Conservation (phyloP, 2,113 vertebrate genomes). For the Rhabdomys dilectus region DNA sequence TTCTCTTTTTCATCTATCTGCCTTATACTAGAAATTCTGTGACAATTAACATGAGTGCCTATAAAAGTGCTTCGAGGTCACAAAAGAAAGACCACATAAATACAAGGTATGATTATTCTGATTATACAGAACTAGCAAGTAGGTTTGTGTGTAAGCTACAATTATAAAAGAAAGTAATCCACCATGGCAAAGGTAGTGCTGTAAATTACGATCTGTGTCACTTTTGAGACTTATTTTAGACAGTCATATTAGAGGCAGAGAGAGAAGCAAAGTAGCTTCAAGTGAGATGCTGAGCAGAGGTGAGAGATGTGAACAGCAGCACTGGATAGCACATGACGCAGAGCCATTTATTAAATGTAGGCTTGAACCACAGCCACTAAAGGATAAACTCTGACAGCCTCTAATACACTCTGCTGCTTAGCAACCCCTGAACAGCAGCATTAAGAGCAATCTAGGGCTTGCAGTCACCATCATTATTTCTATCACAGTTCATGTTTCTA, state of each 20-base stretch:
- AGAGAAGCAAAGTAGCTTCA: slow-evolving; percentile 31
- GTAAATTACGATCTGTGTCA: slow-evolving; percentile 66
- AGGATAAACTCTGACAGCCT: slow-evolving; percentile 60
- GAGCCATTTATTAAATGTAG: slow-evolving; percentile 47
- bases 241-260: slow-evolving; percentile 21
- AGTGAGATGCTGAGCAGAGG: slow-evolving; percentile 37
- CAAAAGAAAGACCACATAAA: slow-evolving; percentile 55
- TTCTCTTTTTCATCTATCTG: slow-evolving; percentile 60
- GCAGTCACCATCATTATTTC: slow-evolving; percentile 39
- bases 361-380: slow-evolving; percentile 58
- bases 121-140: slow-evolving; percentile 66
- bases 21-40: slow-evolving; percentile 57
- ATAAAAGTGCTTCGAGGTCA: slow-evolving; percentile 66
- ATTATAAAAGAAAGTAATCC: slow-evolving; percentile 69
- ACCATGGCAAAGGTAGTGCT: slow-evolving; percentile 57
- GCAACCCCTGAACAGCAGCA: slow-evolving; percentile 16
- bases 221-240: slow-evolving; percentile 66
- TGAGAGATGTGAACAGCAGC: background rate
- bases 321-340: background rate
- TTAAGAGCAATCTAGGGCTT: slow-evolving; percentile 58
- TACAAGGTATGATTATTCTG: slow-evolving; percentile 61
- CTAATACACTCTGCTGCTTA: slow-evolving; percentile 1
- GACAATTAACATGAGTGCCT: slow-evolving; percentile 56
- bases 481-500: slow-evolving; percentile 54
- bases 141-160: slow-evolving; percentile 62